phyloP scores from a whole-genome alignment of 2,888 invertebrate genomes.

The Stratiomys singularior region DNA sequence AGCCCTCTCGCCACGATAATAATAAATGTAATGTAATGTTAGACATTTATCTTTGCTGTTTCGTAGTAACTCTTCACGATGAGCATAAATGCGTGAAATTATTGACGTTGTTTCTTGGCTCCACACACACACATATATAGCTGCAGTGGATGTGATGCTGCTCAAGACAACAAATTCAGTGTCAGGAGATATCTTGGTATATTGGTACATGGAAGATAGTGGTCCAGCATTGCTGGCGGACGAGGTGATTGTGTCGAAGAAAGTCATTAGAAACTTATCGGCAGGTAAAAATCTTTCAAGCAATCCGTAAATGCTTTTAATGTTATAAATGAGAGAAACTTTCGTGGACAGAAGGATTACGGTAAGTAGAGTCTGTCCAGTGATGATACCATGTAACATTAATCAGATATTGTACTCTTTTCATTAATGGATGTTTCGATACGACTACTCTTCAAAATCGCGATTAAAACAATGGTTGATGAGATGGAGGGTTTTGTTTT shows the following conservation, averaged over 20 bases:
- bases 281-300: conserved; percentile 32
- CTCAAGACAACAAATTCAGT: conserved; percentile 8
- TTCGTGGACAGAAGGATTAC: conserved; percentile 37
- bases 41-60: conserved; percentile 39
- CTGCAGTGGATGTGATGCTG: background rate
- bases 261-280: conserved; percentile 46
- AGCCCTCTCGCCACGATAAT: conserved; percentile 40
- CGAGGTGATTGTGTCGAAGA: conserved; percentile 35
- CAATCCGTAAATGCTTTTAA: conserved; percentile 43
- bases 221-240: background rate
- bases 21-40: conserved; percentile 46
- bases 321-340: conserved; percentile 42
- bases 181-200: background rate
- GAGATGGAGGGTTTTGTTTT: background rate
- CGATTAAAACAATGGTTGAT: background rate
- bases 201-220: background rate
- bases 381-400: conserved; percentile 36
- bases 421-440: conserved; percentile 29
- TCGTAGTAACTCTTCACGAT: conserved; percentile 24
- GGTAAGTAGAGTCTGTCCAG: conserved; percentile 39
- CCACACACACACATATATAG: background rate
- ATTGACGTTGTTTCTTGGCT: conserved; percentile 44
- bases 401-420: conserved; percentile 43
- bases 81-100: conserved; percentile 50
- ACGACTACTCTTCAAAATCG: conserved; percentile 7